Percentiles rank a stretch among this genome's conserved stretches.
Conservation (phyloP, 2,797 vertebrate species). For the Parauchenoglanis punctatus region DNA sequence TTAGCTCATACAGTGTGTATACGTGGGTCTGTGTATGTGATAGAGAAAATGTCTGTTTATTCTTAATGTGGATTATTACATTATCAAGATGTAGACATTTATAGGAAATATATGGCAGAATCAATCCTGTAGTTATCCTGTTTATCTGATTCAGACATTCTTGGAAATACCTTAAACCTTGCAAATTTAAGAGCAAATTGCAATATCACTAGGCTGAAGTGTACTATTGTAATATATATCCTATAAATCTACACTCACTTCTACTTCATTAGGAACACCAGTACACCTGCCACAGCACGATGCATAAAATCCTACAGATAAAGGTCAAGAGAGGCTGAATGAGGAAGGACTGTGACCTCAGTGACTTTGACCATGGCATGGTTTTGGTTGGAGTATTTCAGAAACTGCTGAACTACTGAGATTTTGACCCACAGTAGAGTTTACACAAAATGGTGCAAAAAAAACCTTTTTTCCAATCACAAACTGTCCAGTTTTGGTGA, state of each 20-base stretch:
- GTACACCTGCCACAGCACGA: neutral
- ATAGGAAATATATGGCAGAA: too few species aligned
- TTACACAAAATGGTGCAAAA: neutral
- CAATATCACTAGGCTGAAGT: neutral
- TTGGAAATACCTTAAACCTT: neutral
- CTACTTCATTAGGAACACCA: neutral
- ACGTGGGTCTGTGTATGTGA: slow-evolving; percentile 15
- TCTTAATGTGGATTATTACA: neutral
- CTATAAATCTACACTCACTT: neutral
- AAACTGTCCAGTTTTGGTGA: neutral
- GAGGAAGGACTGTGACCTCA: neutral
- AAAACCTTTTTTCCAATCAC: neutral
- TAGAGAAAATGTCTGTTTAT: neutral
- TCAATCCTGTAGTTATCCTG: neutral
- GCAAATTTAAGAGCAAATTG: neutral
- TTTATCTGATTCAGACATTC: neutral
- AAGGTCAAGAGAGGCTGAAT: neutral
- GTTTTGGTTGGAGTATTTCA: neutral
- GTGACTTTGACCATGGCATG: neutral
- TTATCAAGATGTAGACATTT: neutral
- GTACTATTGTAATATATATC: neutral
- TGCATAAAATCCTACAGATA: neutral
- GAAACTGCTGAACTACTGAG: neutral
- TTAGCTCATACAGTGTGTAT: slow-evolving; percentile 15
- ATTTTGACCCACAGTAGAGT: neutral